A percentile compares a stretch with the other conserved stretches of the same genome.
These are phyloP conservation scores for Amphibalanus amphitrite DNA, from an alignment of 1,140 invertebrate species.

Conservation along the genomic window DNA sequence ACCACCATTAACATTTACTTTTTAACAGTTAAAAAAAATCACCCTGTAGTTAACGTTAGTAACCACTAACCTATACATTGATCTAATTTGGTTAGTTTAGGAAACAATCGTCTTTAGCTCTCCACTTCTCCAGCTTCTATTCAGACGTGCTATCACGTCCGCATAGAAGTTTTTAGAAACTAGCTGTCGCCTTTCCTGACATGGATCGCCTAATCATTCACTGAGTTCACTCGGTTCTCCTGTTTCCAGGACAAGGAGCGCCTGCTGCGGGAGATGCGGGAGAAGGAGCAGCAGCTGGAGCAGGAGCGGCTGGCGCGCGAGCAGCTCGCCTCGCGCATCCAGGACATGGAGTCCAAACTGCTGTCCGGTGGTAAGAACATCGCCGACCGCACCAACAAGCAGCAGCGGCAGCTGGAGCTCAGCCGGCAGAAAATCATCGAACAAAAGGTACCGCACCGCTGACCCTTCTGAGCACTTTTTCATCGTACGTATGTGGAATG, in stretches of 20 bases:
- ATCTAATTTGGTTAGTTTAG: too few relatives aligned
- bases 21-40: too few relatives aligned
- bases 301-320: slow-evolving; percentile 36
- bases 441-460: slow-evolving; percentile 40
- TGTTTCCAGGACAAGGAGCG: slow-evolving; percentile 31
- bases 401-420: slow-evolving; percentile 63
- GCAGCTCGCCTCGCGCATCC: slow-evolving; percentile 34
- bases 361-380: slow-evolving; percentile 70
- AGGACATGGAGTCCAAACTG: slow-evolving; percentile 68
- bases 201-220: too few relatives aligned
- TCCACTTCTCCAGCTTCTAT: too few relatives aligned
- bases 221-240: too few relatives aligned
- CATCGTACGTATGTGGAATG: not conserved
- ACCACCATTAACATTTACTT: too few relatives aligned
- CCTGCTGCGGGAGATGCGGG: slow-evolving; percentile 37
- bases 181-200: too few relatives aligned
- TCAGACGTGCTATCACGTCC: too few relatives aligned
- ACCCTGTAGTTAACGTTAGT: too few relatives aligned
- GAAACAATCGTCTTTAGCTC: too few relatives aligned
- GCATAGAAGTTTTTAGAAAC: too few relatives aligned
- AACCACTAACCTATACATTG: too few relatives aligned
- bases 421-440: slow-evolving; percentile 62
- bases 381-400: slow-evolving; percentile 75
- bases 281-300: slow-evolving; percentile 35
- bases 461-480: not conserved